Percentiles rank a stretch among this genome's conserved stretches.
phyloP scores from a whole-genome alignment of 2,888 invertebrate species.

The Mesoligia furuncula region DNA sequence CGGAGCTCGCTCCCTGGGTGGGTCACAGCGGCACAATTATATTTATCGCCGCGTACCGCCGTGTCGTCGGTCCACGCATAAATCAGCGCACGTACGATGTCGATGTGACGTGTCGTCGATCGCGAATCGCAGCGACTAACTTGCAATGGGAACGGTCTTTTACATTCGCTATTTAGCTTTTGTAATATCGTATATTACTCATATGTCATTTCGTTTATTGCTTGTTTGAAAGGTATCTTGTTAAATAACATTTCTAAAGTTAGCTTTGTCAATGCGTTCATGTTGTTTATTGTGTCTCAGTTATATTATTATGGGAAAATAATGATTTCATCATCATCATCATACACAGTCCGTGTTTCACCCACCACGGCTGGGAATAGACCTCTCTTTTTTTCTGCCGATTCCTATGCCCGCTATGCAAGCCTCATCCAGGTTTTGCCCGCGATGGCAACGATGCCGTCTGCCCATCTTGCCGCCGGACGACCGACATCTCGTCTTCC shows the following conservation, averaged over 20 bases:
- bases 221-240: constrained; percentile 14
- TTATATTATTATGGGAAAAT: too few species aligned
- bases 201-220: constrained; percentile 30
- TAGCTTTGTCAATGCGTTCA: neutral
- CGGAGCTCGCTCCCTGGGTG: constrained; percentile 78
- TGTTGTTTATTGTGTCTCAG: neutral
- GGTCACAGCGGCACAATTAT: constrained; percentile 82
- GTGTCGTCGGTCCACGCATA: constrained; percentile 81
- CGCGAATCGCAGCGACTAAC: constrained; percentile 65
- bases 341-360: too few species aligned
- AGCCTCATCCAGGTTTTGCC: too few species aligned
- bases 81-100: constrained; percentile 79
- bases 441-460: too few species aligned
- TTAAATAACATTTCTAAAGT: neutral
- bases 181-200: constrained; percentile 43
- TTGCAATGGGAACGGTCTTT: constrained; percentile 70
- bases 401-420: too few species aligned
- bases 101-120: constrained; percentile 73
- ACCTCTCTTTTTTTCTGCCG: too few species aligned
- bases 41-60: constrained; percentile 81
- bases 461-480: too few species aligned
- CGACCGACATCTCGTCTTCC: too few species aligned
- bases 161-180: constrained; percentile 63
- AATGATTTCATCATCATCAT: too few species aligned
- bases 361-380: too few species aligned